Conservation (phyloP, 2,888 invertebrate species). For the Unio pictorum region DNA sequence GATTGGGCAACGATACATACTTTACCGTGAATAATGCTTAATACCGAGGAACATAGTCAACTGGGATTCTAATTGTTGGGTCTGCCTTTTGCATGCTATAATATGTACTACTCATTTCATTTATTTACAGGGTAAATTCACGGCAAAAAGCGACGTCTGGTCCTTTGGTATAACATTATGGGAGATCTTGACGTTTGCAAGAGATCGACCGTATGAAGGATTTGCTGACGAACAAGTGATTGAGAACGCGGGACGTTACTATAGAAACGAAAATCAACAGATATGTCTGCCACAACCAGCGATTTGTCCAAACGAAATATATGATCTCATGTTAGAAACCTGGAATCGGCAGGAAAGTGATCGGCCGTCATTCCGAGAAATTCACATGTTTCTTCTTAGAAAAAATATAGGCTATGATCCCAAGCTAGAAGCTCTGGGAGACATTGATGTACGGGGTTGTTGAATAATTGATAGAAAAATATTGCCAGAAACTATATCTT, state of each 20-base stretch:
- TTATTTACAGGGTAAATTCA: conserved; percentile 83
- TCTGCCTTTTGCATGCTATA: too few relatives aligned
- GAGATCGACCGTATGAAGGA: conserved; percentile 83
- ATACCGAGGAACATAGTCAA: too few relatives aligned
- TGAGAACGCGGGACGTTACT: conserved; percentile 69
- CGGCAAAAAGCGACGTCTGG: conserved; percentile 90
- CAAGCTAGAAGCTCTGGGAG: too few relatives aligned
- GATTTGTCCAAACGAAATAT: conserved; percentile 87
- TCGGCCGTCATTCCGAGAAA: too few relatives aligned
- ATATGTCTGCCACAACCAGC: conserved; percentile 79
- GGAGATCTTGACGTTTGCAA: conserved; percentile 85
- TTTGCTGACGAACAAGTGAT: conserved; percentile 63
- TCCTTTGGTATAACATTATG: conserved; percentile 89
- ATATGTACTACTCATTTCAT: not conserved
- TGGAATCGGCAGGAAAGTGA: conserved; percentile 76
- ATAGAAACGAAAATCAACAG: conserved; percentile 79
- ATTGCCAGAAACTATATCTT: too few relatives aligned
- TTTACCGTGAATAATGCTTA: too few relatives aligned
- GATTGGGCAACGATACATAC: too few relatives aligned
- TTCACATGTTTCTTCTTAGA: too few relatives aligned
- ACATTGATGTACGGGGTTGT: too few relatives aligned
- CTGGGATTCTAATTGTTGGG: too few relatives aligned
- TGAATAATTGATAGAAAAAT: too few relatives aligned
- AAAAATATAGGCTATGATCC: too few relatives aligned
- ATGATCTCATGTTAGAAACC: conserved; percentile 91